Base-by-base conservation (phyloP, 2,888 invertebrate genomes). In the Germaria angustata region DNA sequence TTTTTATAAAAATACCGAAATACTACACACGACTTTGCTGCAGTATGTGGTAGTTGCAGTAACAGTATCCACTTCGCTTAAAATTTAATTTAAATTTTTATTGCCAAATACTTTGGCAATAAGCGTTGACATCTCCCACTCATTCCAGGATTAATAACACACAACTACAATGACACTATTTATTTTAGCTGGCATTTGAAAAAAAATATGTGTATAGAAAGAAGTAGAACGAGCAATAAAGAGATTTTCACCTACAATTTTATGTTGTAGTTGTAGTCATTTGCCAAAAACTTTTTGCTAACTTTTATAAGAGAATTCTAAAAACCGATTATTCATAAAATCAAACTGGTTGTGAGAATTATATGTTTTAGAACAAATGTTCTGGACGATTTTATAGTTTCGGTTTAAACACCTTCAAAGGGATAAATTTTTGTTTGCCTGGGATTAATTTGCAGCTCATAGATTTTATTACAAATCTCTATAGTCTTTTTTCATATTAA, bases 31-130 rank as follows among this genome's bases (percentile, higher is more conserved):
- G 9, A 41, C 28, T 61, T 17, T 28, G 11, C 36, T 57, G 15
- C 22, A 71, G 34, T 20, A 44, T 39, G 9, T 39, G 36, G 6
- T 36, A 22, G 15, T 32, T 32, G n/a, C 15, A n/a, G 8, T 15
- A 53, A 28, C n/a, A 51, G 17, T 63, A 65, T 53, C 53, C 32
- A 41, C 63, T 63, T 63, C 28, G 32, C 72, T 65, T 46, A 59
- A 68, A 81, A 72, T 84, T 84, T 81, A 75, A 76, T 81, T 81
- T 81, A 79, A 68, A 66, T 73, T 81, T 71, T 68, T 46, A 34
- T 59, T 82, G 78, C 51, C 75, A 82, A 79, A 76, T 53, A 78
- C 59, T 84, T 81, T 81, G 78, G 59, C 73, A 84, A 75, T 78
- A 80, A 69, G 41, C 65, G 69, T 71, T 78, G 78, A 81, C 81